Conservation (phyloP, 2,888 invertebrate species). For the Brachypalpus laphriformis region DNA sequence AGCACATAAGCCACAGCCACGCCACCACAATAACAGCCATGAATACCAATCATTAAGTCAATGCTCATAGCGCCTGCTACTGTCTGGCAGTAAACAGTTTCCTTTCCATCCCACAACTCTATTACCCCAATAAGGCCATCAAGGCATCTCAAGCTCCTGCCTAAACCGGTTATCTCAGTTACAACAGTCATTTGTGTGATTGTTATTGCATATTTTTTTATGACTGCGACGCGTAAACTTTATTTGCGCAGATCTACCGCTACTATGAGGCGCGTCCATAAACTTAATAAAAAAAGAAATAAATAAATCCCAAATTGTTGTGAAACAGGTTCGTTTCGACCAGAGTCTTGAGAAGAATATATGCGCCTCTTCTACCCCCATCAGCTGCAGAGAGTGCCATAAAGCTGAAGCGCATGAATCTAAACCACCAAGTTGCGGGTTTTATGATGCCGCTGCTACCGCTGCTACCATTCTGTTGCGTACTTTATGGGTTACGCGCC, state of each 20-base stretch:
- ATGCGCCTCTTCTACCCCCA: not conserved
- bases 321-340: conserved; percentile 13
- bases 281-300: conserved; percentile 19
- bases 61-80: conserved; percentile 21
- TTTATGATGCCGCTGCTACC: conserved; percentile 7
- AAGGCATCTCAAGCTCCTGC: conserved; percentile 6
- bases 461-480: not conserved
- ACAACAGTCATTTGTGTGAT: conserved; percentile 58
- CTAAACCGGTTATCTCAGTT: conserved; percentile 44
- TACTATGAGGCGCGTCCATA: conserved; percentile 11
- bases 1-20: too few species aligned
- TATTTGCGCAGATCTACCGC: conserved; percentile 44
- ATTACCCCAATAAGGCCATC: conserved; percentile 21
- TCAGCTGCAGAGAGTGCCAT: not conserved
- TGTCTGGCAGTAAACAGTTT: conserved; percentile 8
- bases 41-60: conserved; percentile 43
- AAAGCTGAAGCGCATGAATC: conserved; percentile 20
- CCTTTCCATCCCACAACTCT: not conserved
- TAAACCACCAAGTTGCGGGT: not conserved
- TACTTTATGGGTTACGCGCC: conserved; percentile 23
- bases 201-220: conserved; percentile 61
- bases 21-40: too few species aligned
- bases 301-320: not conserved
- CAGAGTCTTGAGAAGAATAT: not conserved
- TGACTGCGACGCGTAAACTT: conserved; percentile 50